phyloP scores from a whole-genome alignment of 2,888 invertebrate species.

The Drosophila pegasa region DNA sequence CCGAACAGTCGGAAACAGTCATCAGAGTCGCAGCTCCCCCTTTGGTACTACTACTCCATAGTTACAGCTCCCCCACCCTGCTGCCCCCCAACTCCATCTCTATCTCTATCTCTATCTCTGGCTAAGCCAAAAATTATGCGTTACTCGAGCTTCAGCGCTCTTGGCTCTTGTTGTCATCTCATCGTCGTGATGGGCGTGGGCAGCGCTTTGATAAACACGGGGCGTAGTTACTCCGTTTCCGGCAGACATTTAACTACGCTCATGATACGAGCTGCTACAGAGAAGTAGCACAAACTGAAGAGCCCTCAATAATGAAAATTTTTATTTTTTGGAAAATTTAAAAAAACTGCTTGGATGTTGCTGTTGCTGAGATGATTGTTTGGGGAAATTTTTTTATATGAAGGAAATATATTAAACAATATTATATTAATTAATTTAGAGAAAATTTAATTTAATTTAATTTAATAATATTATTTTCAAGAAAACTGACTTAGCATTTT shows the following conservation, averaged over 20 bases:
- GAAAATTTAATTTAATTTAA: too few species aligned
- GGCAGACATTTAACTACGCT: conserved; percentile 31
- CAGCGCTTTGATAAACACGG: conserved; percentile 46
- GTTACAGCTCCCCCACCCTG: neutral
- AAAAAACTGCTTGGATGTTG: neutral
- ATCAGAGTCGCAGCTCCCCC: conserved; percentile 18
- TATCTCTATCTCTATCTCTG: neutral
- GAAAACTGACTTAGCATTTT: too few species aligned
- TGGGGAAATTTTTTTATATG: too few species aligned
- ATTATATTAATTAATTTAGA: too few species aligned
- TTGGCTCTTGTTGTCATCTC: conserved; percentile 33
- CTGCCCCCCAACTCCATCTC: neutral
- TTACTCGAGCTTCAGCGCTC: conserved; percentile 26
- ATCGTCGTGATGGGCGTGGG: conserved; percentile 44
- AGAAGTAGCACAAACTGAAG: neutral
- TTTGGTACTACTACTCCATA: neutral
- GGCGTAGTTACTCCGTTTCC: conserved; percentile 52
- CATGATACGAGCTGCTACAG: conserved; percentile 8
- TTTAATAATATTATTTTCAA: too few species aligned
- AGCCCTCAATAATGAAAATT: neutral
- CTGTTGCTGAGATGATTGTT: neutral
- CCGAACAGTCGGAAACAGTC: conserved; percentile 50
- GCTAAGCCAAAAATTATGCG: conserved; percentile 46
- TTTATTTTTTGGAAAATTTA: neutral
- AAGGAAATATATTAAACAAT: too few species aligned